Percentiles rank a stretch among this genome's conserved stretches.
phyloP scores from a whole-genome alignment of 1,140 invertebrate genomes.

The Helicoverpa armigera region DNA sequence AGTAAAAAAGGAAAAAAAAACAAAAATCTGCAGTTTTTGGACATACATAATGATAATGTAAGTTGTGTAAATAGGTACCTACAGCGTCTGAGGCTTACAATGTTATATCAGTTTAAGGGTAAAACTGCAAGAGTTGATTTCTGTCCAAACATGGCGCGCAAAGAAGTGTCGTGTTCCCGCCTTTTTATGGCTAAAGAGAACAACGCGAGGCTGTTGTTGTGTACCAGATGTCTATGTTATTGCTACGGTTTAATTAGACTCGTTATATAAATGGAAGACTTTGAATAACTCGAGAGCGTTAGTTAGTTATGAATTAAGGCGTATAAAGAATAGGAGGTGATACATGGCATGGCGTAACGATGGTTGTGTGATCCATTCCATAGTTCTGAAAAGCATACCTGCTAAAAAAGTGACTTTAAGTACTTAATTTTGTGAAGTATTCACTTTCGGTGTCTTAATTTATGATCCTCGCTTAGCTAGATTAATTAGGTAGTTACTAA shows the following conservation, averaged over 20 bases:
- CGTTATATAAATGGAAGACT: constrained; percentile 39
- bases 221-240: constrained; percentile 39
- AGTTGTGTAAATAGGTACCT: constrained; percentile 15
- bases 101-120: constrained; percentile 39
- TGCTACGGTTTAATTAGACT: constrained; percentile 25
- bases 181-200: constrained; percentile 70
- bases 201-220: constrained; percentile 49
- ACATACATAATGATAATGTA: background rate
- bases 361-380: background rate
- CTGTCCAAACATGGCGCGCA: constrained; percentile 65
- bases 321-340: background rate
- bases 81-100: background rate
- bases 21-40: no score
- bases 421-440: no score
- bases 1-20: no score
- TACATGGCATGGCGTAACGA: background rate
- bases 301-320: background rate
- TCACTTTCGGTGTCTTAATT: no score
- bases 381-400: no score
- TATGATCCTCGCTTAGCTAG: no score
- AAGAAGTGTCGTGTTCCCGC: constrained; percentile 56
- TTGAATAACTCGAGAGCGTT: background rate
- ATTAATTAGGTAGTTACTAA: no score
- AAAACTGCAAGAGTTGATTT: constrained; percentile 56
- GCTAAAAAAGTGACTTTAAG: no score